Percentiles rank a stretch among this genome's conserved stretches.
These are phyloP conservation scores for Pomacea maculata DNA, from an alignment of 1,140 invertebrate genomes.

Conservation along the genomic window DNA sequence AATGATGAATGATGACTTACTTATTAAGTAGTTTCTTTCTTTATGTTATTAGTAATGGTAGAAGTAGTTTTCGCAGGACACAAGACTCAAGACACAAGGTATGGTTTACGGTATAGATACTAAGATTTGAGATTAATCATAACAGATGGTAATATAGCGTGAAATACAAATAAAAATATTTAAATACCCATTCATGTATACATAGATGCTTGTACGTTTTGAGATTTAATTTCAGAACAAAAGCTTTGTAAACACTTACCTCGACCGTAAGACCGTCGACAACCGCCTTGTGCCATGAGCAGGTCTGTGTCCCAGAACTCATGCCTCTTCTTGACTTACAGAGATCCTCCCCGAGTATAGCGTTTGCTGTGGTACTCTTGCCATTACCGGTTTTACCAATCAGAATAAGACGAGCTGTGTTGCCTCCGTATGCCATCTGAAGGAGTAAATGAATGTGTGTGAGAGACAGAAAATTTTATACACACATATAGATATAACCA, in stretches of 20 bases:
- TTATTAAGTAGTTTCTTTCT: too few species aligned
- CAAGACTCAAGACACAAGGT: not conserved
- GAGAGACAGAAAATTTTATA: too few species aligned
- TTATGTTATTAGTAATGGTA: too few species aligned
- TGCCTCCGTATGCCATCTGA: too few species aligned
- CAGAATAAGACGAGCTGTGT: conserved; percentile 16
- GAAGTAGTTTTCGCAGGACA: not conserved
- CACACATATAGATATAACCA: too few species aligned
- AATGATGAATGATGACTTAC: too few species aligned
- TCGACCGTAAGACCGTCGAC: not conserved
- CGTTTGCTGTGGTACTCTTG: conserved; percentile 38
- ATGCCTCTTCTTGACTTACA: conserved; percentile 10
- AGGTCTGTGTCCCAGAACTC: not conserved
- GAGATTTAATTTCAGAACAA: not conserved
- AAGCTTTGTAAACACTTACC: not conserved
- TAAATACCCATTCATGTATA: not conserved
- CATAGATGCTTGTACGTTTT: not conserved
- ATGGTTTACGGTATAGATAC: not conserved
- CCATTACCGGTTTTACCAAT: conserved; percentile 41
- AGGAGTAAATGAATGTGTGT: too few species aligned
- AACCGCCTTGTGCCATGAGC: not conserved
- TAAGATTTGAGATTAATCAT: not conserved
- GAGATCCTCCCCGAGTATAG: conserved; percentile 24
- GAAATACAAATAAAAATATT: not conserved
- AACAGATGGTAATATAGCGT: not conserved